Conservation (phyloP, 2,113 vertebrate species). For the Passer domesticus region DNA sequence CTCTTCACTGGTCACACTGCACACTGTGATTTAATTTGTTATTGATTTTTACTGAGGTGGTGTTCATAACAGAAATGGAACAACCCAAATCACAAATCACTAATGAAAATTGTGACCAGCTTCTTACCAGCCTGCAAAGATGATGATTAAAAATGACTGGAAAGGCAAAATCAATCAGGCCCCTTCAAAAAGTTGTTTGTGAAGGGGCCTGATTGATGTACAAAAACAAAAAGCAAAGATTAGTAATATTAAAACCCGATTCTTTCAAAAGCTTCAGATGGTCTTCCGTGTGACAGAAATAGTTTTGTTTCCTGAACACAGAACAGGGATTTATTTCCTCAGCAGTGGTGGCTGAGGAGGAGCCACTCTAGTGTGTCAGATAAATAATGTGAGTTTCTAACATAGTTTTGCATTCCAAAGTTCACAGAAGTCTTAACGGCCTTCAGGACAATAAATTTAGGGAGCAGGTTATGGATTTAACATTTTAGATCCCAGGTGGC, state of each 20-base stretch:
- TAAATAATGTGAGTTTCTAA: constrained; percentile 17
- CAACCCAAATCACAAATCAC: not conserved
- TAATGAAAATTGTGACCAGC: not conserved
- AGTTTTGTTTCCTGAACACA: constrained; percentile 2
- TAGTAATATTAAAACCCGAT: constrained; percentile 18
- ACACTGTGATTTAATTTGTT: constrained; percentile 17
- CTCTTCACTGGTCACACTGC: not conserved
- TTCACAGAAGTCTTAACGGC: not conserved
- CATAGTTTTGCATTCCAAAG: not conserved
- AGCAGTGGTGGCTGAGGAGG: constrained; percentile 9
- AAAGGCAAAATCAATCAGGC: not conserved
- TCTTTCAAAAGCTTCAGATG: constrained; percentile 1
- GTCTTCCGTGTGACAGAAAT: not conserved
- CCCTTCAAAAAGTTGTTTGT: not conserved
- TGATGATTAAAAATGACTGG: not conserved
- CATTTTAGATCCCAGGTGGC: not conserved
- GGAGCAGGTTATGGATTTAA: not conserved
- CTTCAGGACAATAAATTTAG: not conserved
- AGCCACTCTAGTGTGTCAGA: not conserved
- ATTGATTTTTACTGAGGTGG: constrained; percentile 34
- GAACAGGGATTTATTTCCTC: not conserved
- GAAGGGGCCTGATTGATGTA: not conserved
- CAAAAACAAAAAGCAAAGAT: not conserved
- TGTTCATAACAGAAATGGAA: not conserved
- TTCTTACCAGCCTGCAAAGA: not conserved